A percentile compares a stretch with the other conserved stretches of the same genome.
phyloP scores from a whole-genome alignment of 2,888 invertebrate species.

The Eupelmus urozonus region DNA sequence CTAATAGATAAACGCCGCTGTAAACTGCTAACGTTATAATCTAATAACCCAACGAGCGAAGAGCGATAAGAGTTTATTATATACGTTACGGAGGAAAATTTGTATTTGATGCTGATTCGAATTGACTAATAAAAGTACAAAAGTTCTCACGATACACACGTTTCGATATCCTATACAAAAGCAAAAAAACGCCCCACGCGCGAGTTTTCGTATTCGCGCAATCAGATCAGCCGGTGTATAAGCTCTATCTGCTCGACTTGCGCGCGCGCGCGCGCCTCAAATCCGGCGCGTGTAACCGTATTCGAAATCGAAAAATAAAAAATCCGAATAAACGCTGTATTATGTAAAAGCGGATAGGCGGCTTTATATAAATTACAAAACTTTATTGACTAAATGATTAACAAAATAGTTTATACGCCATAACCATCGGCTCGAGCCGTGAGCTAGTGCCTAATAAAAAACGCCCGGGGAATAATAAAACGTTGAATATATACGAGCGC shows the following conservation, averaged over 20 bases:
- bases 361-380: not conserved
- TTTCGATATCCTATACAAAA: not conserved
- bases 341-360: not conserved
- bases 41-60: not conserved
- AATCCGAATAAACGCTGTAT: not conserved
- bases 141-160: constrained; percentile 45
- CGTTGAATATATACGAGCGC: not conserved
- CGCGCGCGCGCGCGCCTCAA: too few relatives aligned
- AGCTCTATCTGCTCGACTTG: too few relatives aligned
- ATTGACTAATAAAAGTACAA: constrained; percentile 34
- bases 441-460: too few relatives aligned
- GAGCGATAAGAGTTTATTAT: not conserved
- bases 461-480: too few relatives aligned
- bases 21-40: not conserved
- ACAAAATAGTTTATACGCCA: not conserved
- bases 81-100: constrained; percentile 14
- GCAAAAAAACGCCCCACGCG: not conserved
- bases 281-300: too few relatives aligned
- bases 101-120: constrained; percentile 18
- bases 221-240: constrained; percentile 15
- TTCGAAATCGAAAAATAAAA: too few relatives aligned
- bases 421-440: too few relatives aligned
- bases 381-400: not conserved
- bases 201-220: constrained; percentile 7
- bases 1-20: not conserved